Evolutionary conservation across 2,113 vertebrate species (phyloP), one percentile per base, ranked within the genome.

Genomic region (Erpornis zantholeuca): DNA sequence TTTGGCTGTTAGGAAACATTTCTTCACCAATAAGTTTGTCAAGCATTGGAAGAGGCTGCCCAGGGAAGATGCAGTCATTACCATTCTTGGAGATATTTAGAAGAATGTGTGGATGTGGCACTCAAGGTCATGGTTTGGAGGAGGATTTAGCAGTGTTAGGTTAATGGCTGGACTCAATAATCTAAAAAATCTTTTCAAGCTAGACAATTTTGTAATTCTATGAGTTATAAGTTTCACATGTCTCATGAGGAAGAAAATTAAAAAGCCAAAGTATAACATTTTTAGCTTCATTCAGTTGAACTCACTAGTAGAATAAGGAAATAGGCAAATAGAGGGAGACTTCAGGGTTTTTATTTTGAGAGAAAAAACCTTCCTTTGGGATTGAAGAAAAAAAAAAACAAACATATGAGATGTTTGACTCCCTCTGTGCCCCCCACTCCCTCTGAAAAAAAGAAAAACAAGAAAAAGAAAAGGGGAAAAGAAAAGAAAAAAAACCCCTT

Each of bases 401-500:
- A 1, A 21, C 9, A 12, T 5, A 63, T n/a, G n/a, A 59, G 27
- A 64, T 10, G 3, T 57, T 83, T 52, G 15, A 56, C 7, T 33
- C 22, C 6, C 2, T 11, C 12, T 44, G 5, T 59, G 1, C 2
- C 1, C 1, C 2, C 5, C 6, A 42, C 4, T 4, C 7, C 16
- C 9, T 9, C 8, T 3, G 29, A 25, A 33, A 16, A n/a, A 29
- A 9, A 6, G 3, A 19, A 24, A 28, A 27, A 28, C 6, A 27
- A 6, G 6, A 8, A 22, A 10, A 21, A 69, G 15, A 18, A 22
- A 11, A 2, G 23, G 18, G 11, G 11, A 18, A 28, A 11, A 42
- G 2, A 23, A 24, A 50, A 10, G 1, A 23, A 12, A 59, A 47
- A 31, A 68, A 68, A 47, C 0, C 2, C 2, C 15, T 29, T 0